phyloP scores from a whole-genome alignment of 1,140 invertebrate species.

The Zaprionus vittiger region DNA sequence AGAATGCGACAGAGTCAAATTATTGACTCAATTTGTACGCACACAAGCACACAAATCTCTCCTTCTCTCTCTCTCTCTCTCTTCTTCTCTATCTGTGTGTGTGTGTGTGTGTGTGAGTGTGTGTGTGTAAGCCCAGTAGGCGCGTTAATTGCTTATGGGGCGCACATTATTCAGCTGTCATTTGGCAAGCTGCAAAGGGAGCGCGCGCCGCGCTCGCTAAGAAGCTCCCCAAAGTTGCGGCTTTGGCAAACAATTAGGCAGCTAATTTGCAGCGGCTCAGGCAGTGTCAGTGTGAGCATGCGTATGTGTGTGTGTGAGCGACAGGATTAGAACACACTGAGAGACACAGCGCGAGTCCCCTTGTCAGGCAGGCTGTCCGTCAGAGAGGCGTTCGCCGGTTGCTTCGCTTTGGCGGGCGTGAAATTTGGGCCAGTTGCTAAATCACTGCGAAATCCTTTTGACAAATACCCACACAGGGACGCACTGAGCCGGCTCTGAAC shows the following conservation, averaged over 20 bases:
- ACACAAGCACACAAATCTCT: constrained; percentile 32
- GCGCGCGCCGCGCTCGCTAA: constrained; percentile 42
- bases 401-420: constrained; percentile 39
- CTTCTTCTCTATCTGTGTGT: not conserved
- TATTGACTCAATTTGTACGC: constrained; percentile 81
- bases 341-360: constrained; percentile 26
- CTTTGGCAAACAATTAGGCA: constrained; percentile 83
- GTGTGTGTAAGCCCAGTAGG: constrained; percentile 62
- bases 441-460: constrained; percentile 79
- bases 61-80: not conserved
- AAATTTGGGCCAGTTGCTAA: constrained; percentile 72
- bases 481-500: constrained; percentile 21
- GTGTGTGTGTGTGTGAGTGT: constrained; percentile 47
- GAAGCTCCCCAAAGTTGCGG: constrained; percentile 65
- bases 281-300: constrained; percentile 11
- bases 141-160: constrained; percentile 80
- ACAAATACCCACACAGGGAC: constrained; percentile 74
- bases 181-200: constrained; percentile 54
- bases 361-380: constrained; percentile 53
- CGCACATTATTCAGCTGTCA: constrained; percentile 81
- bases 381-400: constrained; percentile 30
- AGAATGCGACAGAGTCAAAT: constrained; percentile 63
- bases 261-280: constrained; percentile 72
- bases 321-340: constrained; percentile 12
- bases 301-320: not conserved